Conservation (phyloP, 1,140 invertebrate species). For the Bombus vancouverensis region DNA sequence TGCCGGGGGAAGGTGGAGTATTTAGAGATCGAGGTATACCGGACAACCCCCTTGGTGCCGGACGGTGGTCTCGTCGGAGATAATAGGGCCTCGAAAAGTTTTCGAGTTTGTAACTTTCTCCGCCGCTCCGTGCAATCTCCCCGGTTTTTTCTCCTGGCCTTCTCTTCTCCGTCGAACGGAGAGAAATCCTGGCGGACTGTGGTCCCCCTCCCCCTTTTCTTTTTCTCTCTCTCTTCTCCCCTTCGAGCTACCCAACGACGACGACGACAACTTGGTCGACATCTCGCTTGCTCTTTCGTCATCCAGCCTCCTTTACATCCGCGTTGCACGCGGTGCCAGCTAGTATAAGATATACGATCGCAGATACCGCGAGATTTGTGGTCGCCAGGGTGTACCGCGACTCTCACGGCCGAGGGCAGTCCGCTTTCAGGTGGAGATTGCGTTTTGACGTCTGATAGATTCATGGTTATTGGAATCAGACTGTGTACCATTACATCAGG, state of each 20-base stretch:
- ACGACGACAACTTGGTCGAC: neutral
- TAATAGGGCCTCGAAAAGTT: constrained; percentile 76
- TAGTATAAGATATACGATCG: constrained; percentile 72
- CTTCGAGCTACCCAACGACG: neutral
- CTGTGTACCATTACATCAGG: constrained; percentile 75
- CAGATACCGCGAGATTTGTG: constrained; percentile 78
- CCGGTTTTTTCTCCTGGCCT: constrained; percentile 65
- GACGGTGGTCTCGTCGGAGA: constrained; percentile 77
- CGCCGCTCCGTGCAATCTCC: constrained; percentile 71
- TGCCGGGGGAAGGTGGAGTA: constrained; percentile 54
- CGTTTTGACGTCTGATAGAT: constrained; percentile 82
- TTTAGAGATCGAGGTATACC: constrained; percentile 73
- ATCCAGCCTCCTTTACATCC: constrained; percentile 66
- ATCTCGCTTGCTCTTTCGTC: constrained; percentile 20
- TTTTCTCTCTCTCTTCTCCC: constrained; percentile 10
- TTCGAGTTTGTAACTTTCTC: constrained; percentile 78
- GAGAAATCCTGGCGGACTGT: constrained; percentile 66
- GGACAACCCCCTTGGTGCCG: constrained; percentile 75
- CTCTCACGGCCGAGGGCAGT: constrained; percentile 52
- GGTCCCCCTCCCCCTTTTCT: constrained; percentile 23
- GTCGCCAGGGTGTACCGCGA: constrained; percentile 51
- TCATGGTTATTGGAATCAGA: constrained; percentile 83
- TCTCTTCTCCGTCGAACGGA: constrained; percentile 61
- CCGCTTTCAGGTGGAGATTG: constrained; percentile 79
- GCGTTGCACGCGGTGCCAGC: constrained; percentile 51